Evolutionary conservation across 2,797 vertebrate genomes (phyloP), one percentile per base, ranked within the genome.

Genomic region (Limosa lapponica): DNA sequence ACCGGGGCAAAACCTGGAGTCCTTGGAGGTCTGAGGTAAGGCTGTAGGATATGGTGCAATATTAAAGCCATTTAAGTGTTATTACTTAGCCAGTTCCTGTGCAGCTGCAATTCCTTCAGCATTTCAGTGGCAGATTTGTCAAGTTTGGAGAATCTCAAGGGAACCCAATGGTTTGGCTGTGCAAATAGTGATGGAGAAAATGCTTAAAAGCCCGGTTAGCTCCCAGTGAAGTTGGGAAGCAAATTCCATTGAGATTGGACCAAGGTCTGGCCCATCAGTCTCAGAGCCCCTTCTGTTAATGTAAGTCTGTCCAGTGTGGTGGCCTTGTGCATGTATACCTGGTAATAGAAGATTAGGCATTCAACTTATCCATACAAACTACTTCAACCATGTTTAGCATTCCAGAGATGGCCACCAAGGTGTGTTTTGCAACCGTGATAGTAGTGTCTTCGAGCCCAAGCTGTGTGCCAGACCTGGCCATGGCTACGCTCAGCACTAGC

Each of bases 111-210:
- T 92, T 94, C 62, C 66, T 90, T 41, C n/a, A 82, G 66, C 36
- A 18, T 70, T 90, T 92, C 62, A 92, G 55, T 49, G 65, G 64
- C 71, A 70, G 82, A 90, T 87, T 71, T 44, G 43, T 73, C 71
- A 77, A 51, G 32, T 71, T 77, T 48, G 82, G 57, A 74, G 71
- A 67, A 77, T 71, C 67, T 82, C 4, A 0, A 90, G 48, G 67
- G 49, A 25, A 72, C 30, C 10, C 17, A 36, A 3, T 44, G 44
- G 41, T 75, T 65, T 91, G 59, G 24, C 77, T 84, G 43, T 44
- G 73, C 18, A 48, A 91, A 72, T 4, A 37, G 62, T 34, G 70
- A 6, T 62, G 78, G 32, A 69, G 54, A 91, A 93, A 94, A 58
- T 32, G 49, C 49, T 86, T 83, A 25, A 75, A 73, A 86, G 16